Conservation (phyloP, 2,113 vertebrate genomes). For the Oreocharis arfaki region DNA sequence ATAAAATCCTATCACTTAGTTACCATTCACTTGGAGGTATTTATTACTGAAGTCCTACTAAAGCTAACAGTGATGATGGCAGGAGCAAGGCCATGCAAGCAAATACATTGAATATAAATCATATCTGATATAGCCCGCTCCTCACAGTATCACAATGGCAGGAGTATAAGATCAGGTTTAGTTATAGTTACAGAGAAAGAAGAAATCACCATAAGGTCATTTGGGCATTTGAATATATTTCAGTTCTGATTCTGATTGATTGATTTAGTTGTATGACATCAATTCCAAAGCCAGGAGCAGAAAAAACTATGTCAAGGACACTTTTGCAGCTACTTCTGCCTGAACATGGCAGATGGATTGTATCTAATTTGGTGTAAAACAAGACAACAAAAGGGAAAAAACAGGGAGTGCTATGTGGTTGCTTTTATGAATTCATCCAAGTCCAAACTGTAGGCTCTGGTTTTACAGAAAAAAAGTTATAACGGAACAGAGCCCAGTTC, state of each 20-base stretch:
- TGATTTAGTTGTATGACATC: background rate
- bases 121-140: background rate
- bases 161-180: background rate
- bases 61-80: background rate
- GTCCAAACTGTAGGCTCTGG: background rate
- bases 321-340: background rate
- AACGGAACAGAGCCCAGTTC: background rate
- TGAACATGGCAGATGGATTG: background rate
- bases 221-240: background rate
- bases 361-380: background rate
- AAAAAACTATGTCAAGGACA: background rate
- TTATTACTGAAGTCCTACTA: background rate
- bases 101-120: background rate
- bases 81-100: background rate
- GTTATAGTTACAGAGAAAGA: background rate
- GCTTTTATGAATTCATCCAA: background rate
- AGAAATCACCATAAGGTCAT: background rate
- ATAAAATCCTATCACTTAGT: background rate
- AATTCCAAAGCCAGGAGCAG: background rate
- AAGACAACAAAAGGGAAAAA: background rate
- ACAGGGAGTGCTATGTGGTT: background rate
- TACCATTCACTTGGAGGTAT: background rate
- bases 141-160: background rate
- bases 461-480: background rate
- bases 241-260: background rate